These are phyloP conservation scores for Neosalanx taihuensis DNA, from an alignment of 2,797 vertebrate genomes.

Conservation along the genomic window DNA sequence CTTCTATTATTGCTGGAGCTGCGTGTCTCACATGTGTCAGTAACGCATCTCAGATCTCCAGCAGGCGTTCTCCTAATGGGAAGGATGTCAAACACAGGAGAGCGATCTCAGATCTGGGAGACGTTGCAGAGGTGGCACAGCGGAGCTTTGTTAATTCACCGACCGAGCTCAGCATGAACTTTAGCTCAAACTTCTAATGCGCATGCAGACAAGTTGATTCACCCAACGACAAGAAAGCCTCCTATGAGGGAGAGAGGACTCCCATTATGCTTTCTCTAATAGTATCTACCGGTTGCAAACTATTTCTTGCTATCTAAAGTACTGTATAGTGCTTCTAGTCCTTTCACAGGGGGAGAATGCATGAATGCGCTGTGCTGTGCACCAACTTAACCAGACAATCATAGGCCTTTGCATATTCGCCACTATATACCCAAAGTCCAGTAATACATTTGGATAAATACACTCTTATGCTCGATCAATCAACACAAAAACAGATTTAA, in stretches of 20 bases:
- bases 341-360: slow-evolving; percentile 43
- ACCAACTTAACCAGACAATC: slow-evolving; percentile 41
- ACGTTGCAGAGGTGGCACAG: slow-evolving; percentile 34
- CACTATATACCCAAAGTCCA: slow-evolving; percentile 31
- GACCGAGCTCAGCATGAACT: slow-evolving; percentile 49
- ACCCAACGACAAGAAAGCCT: slow-evolving; percentile 61
- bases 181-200: slow-evolving; percentile 56
- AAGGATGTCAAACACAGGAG: slow-evolving; percentile 39
- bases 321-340: slow-evolving; percentile 58
- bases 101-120: slow-evolving; percentile 44
- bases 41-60: slow-evolving; percentile 56
- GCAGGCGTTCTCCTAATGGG: slow-evolving; percentile 49
- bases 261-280: slow-evolving; percentile 42
- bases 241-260: slow-evolving; percentile 47
- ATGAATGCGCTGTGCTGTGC: slow-evolving; percentile 27
- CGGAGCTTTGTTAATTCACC: slow-evolving; percentile 57
- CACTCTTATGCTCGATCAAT: slow-evolving; percentile 30
- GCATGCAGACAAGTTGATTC: slow-evolving; percentile 55
- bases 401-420: slow-evolving; percentile 13
- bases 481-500: slow-evolving; percentile 20
- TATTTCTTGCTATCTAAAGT: slow-evolving; percentile 56
- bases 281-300: slow-evolving; percentile 57
- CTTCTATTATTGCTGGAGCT: slow-evolving; percentile 48
- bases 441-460: slow-evolving; percentile 25
- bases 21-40: slow-evolving; percentile 43